Percentiles rank a stretch among this genome's conserved stretches.
phyloP scores from a whole-genome alignment of 1,140 invertebrate species.

The Drosophila tristis region DNA sequence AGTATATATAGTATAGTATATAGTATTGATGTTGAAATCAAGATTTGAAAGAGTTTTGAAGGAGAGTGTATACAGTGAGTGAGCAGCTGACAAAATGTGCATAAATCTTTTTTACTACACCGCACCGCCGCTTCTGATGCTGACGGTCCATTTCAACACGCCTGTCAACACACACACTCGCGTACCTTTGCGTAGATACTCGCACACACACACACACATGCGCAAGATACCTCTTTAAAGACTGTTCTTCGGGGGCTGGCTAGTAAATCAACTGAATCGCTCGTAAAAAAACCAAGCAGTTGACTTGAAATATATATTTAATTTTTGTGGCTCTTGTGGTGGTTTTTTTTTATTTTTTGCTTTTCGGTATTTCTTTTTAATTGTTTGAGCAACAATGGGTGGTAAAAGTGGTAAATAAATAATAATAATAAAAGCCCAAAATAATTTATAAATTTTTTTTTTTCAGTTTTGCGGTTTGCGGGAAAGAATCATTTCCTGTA shows the following conservation, averaged over 20 bases:
- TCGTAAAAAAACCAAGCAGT: constrained; percentile 73
- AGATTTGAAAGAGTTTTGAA: constrained; percentile 56
- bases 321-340: constrained; percentile 44
- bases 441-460: constrained; percentile 71
- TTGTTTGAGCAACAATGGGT: constrained; percentile 82
- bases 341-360: constrained; percentile 6
- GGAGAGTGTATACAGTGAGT: constrained; percentile 46
- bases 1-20: constrained; percentile 1
- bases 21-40: constrained; percentile 67
- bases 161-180: constrained; percentile 46
- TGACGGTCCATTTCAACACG: constrained; percentile 80
- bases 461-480: constrained; percentile 6
- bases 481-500: constrained; percentile 68
- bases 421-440: constrained; percentile 59
- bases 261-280: constrained; percentile 81
- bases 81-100: constrained; percentile 74
- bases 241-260: constrained; percentile 59
- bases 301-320: constrained; percentile 52
- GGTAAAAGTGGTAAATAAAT: constrained; percentile 80
- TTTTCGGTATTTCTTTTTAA: constrained; percentile 60
- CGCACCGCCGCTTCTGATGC: constrained; percentile 54
- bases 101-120: constrained; percentile 80
- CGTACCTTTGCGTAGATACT: constrained; percentile 7
- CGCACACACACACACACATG: constrained; percentile 4
- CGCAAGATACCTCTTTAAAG: constrained; percentile 3